phyloP scores from a whole-genome alignment of 2,797 vertebrate species.

The Heliangelus exortis region DNA sequence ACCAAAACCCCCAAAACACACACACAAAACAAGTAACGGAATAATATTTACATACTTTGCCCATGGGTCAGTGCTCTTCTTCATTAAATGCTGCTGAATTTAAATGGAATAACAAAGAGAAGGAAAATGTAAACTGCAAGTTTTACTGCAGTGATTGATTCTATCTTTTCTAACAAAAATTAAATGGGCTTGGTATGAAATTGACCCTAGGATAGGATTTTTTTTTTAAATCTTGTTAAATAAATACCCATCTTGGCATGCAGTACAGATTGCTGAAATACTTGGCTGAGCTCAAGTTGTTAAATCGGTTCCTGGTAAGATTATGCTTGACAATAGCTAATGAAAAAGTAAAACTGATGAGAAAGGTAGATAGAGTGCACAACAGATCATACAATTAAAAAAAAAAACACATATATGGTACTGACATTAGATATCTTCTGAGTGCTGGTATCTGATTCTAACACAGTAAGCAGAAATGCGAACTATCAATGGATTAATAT shows the following conservation, averaged over 20 bases:
- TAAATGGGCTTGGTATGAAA: constrained; percentile 12
- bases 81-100: neutral
- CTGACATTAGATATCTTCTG: neutral
- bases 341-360: neutral
- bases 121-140: constrained; percentile 2
- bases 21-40: neutral
- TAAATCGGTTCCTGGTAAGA: constrained; percentile 34
- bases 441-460: neutral
- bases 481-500: neutral
- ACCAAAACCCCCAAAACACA: too few relatives aligned
- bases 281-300: neutral
- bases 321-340: neutral
- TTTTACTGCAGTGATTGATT: constrained; percentile 45
- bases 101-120: neutral
- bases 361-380: neutral
- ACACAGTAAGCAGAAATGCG: neutral
- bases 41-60: neutral
- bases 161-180: constrained; percentile 42
- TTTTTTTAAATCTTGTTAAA: constrained; percentile 15
- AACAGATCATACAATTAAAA: neutral
- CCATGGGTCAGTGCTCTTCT: neutral
- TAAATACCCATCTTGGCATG: constrained; percentile 15
- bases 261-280: constrained; percentile 16
- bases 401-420: neutral
- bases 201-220: constrained; percentile 40